Evolutionary conservation across 2,888 invertebrate genomes (phyloP).

Genomic region (Cantharis lateralis): DNA sequence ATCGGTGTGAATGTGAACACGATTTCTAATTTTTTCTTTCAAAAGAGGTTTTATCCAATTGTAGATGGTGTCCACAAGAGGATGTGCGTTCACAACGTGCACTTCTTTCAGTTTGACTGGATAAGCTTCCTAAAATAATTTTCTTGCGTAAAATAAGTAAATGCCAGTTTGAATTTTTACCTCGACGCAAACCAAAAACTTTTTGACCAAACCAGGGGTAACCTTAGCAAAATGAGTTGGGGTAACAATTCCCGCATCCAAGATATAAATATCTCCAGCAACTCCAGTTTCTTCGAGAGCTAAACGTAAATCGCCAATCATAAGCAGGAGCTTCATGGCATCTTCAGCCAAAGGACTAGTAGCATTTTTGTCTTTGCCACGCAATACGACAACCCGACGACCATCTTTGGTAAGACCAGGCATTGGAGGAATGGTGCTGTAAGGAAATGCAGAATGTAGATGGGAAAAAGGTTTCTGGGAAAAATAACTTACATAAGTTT

Average conservation of each 20-base stretch:
- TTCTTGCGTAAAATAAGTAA: background rate
- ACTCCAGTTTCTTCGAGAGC: conserved; percentile 79
- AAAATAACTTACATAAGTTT: conserved; percentile 67
- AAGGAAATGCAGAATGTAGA: conserved; percentile 28
- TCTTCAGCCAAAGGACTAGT: conserved; percentile 75
- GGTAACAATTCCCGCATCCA: conserved; percentile 80
- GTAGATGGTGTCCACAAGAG: conserved; percentile 82
- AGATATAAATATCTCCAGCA: conserved; percentile 81
- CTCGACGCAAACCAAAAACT: conserved; percentile 84
- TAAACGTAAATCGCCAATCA: conserved; percentile 83
- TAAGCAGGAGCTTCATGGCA: conserved; percentile 79
- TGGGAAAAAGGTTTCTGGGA: background rate
- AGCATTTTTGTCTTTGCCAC: conserved; percentile 71
- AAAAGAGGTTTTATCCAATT: conserved; percentile 86
- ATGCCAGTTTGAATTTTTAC: conserved; percentile 39
- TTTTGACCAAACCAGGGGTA: conserved; percentile 80
- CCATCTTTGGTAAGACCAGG: conserved; percentile 83
- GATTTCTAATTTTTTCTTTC: conserved; percentile 83
- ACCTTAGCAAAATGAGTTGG: conserved; percentile 83
- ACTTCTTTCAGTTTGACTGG: conserved; percentile 87
- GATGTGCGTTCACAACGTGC: conserved; percentile 83
- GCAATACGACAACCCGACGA: conserved; percentile 75
- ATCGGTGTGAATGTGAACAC: conserved; percentile 79
- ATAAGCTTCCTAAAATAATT: conserved; percentile 73
- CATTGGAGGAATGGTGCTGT: conserved; percentile 76